Percentiles rank a stretch among this genome's conserved stretches.
phyloP scores from a whole-genome alignment of 2,888 invertebrate species.

The Meta bourneti region DNA sequence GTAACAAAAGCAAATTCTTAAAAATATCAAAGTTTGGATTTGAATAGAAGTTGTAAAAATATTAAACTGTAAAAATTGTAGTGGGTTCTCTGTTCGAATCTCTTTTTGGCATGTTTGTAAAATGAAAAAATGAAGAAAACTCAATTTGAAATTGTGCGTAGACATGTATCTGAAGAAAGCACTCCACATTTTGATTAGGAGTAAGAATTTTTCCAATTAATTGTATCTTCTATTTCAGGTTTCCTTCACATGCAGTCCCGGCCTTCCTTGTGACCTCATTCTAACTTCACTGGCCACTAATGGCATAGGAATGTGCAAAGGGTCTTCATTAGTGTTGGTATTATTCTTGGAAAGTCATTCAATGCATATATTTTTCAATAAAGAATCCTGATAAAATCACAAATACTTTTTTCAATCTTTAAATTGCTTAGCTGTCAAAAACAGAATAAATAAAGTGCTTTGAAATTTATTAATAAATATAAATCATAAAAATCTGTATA shows the following conservation, averaged over 20 bases:
- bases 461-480: background rate
- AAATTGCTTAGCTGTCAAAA: background rate
- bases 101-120: too few relatives aligned
- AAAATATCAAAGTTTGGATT: too few relatives aligned
- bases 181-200: background rate
- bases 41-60: too few relatives aligned
- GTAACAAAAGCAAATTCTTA: too few relatives aligned
- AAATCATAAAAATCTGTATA: too few relatives aligned
- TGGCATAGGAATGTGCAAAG: constrained; percentile 84
- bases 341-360: constrained; percentile 10
- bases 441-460: background rate
- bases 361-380: background rate
- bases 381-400: background rate
- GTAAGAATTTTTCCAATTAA: background rate
- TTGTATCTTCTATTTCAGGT: constrained; percentile 81
- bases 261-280: constrained; percentile 84
- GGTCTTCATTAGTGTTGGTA: constrained; percentile 78
- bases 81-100: too few relatives aligned
- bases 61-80: too few relatives aligned
- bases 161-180: too few relatives aligned
- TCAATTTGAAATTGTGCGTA: too few relatives aligned
- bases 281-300: constrained; percentile 84
- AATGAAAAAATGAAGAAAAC: too few relatives aligned
- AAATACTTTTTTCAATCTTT: background rate
- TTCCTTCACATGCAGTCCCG: constrained; percentile 84